Evolutionary conservation across 2,888 invertebrate genomes (phyloP).

Genomic region (Cepaea hortensis): DNA sequence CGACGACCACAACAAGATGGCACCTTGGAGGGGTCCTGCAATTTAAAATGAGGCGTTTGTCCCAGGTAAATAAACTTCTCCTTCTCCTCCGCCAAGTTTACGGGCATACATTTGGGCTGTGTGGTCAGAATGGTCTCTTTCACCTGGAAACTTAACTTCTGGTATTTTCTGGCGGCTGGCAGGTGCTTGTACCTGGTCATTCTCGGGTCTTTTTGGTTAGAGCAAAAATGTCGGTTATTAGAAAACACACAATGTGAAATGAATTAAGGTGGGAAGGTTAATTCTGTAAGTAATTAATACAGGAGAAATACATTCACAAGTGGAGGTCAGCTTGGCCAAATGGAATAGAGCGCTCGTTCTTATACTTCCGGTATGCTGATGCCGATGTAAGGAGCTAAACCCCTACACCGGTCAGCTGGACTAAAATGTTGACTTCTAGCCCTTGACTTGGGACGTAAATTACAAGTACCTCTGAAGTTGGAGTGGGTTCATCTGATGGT

Average conservation of each 20-base stretch:
- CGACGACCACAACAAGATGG: too few relatives aligned
- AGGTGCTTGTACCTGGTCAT: slow-evolving; percentile 26
- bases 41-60: slow-evolving; percentile 67
- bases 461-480: too few relatives aligned
- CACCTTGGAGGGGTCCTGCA: slow-evolving; percentile 60
- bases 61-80: slow-evolving; percentile 70
- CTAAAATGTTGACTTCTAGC: too few relatives aligned
- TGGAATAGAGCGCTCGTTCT: too few relatives aligned
- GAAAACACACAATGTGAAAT: background rate
- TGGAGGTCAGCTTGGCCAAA: too few relatives aligned
- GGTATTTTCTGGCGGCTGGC: slow-evolving; percentile 19
- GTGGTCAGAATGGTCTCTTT: slow-evolving; percentile 43
- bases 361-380: too few relatives aligned
- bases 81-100: slow-evolving; percentile 72
- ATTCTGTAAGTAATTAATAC: background rate
- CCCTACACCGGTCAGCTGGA: too few relatives aligned
- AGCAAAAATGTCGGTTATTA: too few relatives aligned
- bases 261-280: background rate
- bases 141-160: slow-evolving; percentile 41
- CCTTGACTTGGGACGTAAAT: too few relatives aligned
- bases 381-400: too few relatives aligned
- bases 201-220: background rate
- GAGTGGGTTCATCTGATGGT: too few relatives aligned
- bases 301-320: too few relatives aligned
- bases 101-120: slow-evolving; percentile 53